Conservation (phyloP, 2,113 vertebrate species). For the Pseudopodoces humilis region DNA sequence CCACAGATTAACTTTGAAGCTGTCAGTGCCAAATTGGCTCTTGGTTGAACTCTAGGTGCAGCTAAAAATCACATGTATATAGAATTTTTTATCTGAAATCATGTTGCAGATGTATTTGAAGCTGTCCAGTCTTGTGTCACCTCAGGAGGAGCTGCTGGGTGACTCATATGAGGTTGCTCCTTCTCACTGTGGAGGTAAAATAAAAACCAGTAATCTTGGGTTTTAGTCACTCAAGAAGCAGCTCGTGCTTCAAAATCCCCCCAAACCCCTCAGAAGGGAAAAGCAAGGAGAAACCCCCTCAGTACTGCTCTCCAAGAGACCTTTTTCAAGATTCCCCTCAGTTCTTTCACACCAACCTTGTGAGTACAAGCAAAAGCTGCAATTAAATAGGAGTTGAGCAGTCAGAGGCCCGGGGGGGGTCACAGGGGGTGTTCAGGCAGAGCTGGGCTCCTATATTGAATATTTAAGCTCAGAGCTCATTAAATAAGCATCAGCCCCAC, state of each 20-base stretch:
- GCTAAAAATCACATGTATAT: accelerated
- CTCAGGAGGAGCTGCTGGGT: neutral
- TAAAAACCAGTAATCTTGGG: neutral
- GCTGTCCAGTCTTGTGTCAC: accelerated
- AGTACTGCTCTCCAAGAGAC: neutral
- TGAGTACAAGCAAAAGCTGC: neutral
- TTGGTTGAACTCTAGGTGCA: neutral
- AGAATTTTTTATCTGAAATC: neutral
- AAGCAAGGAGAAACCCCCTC: neutral
- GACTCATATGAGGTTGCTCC: neutral
- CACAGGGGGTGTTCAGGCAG: neutral
- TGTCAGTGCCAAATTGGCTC: neutral
- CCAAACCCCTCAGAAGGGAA: neutral
- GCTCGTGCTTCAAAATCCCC: neutral
- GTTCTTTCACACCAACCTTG: neutral
- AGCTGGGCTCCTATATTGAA: neutral
- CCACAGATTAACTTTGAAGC: neutral
- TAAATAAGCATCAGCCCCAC: neutral
- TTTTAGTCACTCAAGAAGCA: neutral
- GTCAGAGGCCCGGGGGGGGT: neutral
- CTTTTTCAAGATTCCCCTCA: neutral
- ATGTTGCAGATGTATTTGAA: neutral
- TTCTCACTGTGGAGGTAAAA: neutral
- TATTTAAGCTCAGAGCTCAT: neutral
- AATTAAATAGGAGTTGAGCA: neutral